Percentiles rank a stretch among this genome's conserved stretches.
These are phyloP conservation scores for Brachyistius frenatus DNA, from an alignment of 2,113 vertebrate species.

Conservation along the genomic window DNA sequence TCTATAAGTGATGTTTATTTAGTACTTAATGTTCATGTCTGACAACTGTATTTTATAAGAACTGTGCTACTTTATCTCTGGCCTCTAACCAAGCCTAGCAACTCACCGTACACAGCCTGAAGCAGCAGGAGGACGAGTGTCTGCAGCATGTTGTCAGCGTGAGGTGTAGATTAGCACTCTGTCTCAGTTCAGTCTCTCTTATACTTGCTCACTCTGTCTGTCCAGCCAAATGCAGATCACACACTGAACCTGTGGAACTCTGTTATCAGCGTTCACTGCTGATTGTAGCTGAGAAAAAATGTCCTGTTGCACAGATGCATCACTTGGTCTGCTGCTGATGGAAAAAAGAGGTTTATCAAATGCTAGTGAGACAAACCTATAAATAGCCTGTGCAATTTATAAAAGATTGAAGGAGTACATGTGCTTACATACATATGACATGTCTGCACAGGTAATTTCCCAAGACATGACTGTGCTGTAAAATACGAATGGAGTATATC, in stretches of 20 bases:
- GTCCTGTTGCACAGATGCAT: slow-evolving; percentile 60
- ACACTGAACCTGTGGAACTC: slow-evolving; percentile 8
- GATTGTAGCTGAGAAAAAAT: slow-evolving; percentile 73
- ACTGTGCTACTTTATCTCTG: background rate
- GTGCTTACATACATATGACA: background rate
- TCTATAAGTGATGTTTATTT: background rate
- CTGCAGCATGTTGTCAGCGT: slow-evolving; percentile 54
- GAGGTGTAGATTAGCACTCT: background rate
- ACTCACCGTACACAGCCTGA: slow-evolving; percentile 70
- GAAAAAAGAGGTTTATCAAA: slow-evolving; percentile 4
- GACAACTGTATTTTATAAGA: background rate
- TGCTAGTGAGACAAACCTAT: background rate
- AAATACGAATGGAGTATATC: no score
- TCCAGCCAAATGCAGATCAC: slow-evolving; percentile 12
- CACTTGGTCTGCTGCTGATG: background rate
- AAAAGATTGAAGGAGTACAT: background rate
- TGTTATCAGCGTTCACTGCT: slow-evolving; percentile 49
- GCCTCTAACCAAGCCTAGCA: background rate
- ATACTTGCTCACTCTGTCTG: slow-evolving; percentile 39
- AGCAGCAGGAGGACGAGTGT: slow-evolving; percentile 64
- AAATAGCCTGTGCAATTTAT: background rate
- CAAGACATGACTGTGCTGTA: no score
- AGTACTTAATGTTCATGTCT: background rate
- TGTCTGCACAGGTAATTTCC: background rate
- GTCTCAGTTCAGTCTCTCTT: slow-evolving; percentile 41